Percentiles rank a stretch among this genome's conserved stretches.
Evolutionary conservation across 2,888 invertebrate species (phyloP).

Genomic region (Apocheima hispidaria): DNA sequence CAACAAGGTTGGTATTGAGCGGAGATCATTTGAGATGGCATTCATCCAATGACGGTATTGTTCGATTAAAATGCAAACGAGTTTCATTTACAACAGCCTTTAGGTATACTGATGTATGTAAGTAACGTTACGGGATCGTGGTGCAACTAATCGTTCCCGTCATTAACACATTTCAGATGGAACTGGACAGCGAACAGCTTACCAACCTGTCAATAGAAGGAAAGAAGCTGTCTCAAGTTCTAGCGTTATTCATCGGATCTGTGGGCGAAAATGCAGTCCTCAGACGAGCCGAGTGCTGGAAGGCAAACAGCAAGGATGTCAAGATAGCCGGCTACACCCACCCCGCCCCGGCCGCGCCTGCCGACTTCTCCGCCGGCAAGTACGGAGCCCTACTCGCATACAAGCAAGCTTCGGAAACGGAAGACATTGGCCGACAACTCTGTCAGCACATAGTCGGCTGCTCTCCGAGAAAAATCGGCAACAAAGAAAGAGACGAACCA

Average conservation of each 20-base stretch:
- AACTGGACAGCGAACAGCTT: slow-evolving; percentile 89
- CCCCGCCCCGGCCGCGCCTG: slow-evolving; percentile 86
- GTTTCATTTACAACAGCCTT: no score
- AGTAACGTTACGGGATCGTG: no score
- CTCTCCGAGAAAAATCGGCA: slow-evolving; percentile 92
- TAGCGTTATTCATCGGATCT: slow-evolving; percentile 94
- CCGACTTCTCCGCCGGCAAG: slow-evolving; percentile 89
- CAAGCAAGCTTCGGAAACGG: slow-evolving; percentile 72
- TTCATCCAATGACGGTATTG: no score
- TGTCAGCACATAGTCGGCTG: slow-evolving; percentile 98
- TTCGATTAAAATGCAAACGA: no score
- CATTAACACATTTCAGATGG: slow-evolving; percentile 85
- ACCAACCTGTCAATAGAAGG: slow-evolving; percentile 87
- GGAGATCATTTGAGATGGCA: no score
- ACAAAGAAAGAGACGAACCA: slow-evolving; percentile 87
- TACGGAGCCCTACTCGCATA: slow-evolving; percentile 94
- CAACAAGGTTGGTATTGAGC: no score
- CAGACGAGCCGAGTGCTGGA: slow-evolving; percentile 92
- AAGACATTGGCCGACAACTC: slow-evolving; percentile 89
- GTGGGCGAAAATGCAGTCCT: slow-evolving; percentile 96
- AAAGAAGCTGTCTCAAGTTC: slow-evolving; percentile 91
- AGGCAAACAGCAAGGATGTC: slow-evolving; percentile 79
- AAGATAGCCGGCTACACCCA: slow-evolving; percentile 92
- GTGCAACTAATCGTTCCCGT: no score
- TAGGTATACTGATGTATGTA: no score